phyloP scores from a whole-genome alignment of 2,797 vertebrate species.

The Sebastes glaucus region DNA sequence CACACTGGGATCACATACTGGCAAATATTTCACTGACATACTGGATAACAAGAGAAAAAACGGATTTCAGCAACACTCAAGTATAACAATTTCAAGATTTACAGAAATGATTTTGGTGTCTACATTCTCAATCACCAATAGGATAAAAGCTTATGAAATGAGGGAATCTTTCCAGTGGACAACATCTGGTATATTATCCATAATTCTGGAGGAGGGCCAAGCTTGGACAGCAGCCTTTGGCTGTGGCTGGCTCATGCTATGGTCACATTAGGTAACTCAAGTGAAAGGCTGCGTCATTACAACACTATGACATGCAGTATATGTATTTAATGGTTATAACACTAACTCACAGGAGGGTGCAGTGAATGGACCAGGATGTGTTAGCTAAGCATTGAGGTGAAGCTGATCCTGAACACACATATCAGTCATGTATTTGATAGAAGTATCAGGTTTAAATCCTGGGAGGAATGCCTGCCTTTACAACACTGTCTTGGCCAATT shows the following conservation, averaged over 20 bases:
- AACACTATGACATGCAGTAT: not conserved
- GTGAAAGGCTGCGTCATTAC: not conserved
- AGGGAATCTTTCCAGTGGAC: not conserved
- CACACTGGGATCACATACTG: not conserved
- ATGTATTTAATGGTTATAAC: not conserved
- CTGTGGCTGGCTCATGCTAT: not conserved
- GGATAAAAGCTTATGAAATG: not conserved
- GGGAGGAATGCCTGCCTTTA: no score
- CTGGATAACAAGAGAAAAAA: not conserved
- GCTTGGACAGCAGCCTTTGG: not conserved
- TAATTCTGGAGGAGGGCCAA: not conserved
- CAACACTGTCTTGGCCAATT: no score
- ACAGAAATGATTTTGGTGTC: not conserved
- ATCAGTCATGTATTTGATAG: no score
- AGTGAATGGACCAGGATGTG: not conserved
- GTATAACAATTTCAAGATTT: not conserved
- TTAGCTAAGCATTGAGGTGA: not conserved
- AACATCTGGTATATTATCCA: not conserved
- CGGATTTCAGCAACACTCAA: not conserved
- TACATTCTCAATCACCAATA: not conserved
- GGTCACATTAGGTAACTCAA: not conserved
- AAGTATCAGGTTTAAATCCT: no score
- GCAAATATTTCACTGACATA: not conserved
- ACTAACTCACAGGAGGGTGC: not conserved
- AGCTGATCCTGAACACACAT: not conserved